Evolutionary conservation across 2,113 vertebrate genomes (phyloP).

Genomic region (Henicopernis longicauda): DNA sequence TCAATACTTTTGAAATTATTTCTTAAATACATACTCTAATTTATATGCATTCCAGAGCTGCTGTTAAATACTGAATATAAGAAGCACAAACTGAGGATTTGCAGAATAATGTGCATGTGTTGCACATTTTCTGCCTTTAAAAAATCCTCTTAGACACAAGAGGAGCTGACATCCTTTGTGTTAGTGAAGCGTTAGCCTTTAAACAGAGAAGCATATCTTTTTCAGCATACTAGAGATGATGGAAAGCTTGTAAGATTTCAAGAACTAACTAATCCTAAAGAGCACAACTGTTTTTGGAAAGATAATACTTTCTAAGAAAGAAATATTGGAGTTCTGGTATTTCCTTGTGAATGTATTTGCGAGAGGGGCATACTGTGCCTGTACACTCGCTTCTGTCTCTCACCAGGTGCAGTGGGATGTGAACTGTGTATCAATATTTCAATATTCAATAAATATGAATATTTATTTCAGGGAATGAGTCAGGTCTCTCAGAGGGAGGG

Average conservation of each 20-base stretch:
- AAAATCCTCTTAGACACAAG: not conserved
- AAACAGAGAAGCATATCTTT: not conserved
- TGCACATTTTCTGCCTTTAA: not conserved
- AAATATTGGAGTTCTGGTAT: not conserved
- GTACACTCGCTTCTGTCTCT: accelerated
- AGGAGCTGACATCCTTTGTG: not conserved
- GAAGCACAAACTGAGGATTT: not conserved
- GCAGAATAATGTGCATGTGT: not conserved
- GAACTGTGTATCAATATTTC: not conserved
- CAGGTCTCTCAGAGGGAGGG: not conserved
- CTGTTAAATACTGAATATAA: not conserved
- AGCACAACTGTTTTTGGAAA: not conserved
- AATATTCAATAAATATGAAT: no score
- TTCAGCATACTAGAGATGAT: not conserved
- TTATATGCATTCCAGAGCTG: not conserved
- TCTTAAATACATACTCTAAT: not conserved
- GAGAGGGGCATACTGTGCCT: not conserved
- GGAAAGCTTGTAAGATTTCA: not conserved
- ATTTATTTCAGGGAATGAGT: not conserved
- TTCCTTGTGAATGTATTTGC: not conserved
- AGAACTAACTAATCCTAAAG: not conserved
- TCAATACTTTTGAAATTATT: not conserved
- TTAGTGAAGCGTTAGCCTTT: not conserved
- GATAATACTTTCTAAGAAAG: not conserved
- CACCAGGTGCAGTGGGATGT: not conserved